Percentiles rank a stretch among this genome's conserved stretches.
phyloP scores from a whole-genome alignment of 1,140 invertebrate genomes.

The Neodiprion pinetum region DNA sequence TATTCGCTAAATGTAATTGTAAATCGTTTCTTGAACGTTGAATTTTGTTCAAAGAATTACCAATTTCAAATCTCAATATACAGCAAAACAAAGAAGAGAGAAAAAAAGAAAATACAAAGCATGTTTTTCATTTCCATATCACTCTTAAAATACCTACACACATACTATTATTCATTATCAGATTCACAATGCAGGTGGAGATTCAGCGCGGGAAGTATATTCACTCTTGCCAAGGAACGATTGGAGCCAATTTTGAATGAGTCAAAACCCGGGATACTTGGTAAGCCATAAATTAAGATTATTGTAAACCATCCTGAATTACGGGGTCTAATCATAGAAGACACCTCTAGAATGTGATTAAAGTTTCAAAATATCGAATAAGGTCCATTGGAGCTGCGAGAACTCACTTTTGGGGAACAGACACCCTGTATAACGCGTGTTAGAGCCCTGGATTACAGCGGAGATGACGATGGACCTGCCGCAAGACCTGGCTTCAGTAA shows the following conservation, averaged over 20 bases:
- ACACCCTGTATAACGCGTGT: slow-evolving; percentile 57
- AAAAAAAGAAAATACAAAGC: too few relatives aligned
- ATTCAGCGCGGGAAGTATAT: slow-evolving; percentile 62
- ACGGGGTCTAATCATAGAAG: neutral
- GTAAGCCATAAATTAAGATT: slow-evolving; percentile 41
- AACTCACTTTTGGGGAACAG: slow-evolving; percentile 56
- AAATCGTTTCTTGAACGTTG: too few relatives aligned
- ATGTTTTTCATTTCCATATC: too few relatives aligned
- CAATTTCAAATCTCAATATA: too few relatives aligned
- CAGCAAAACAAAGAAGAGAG: too few relatives aligned
- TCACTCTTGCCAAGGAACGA: slow-evolving; percentile 59
- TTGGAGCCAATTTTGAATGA: slow-evolving; percentile 61
- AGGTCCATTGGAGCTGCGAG: slow-evolving; percentile 52
- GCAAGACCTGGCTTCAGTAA: slow-evolving; percentile 42
- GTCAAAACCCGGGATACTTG: slow-evolving; percentile 62
- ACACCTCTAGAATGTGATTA: neutral
- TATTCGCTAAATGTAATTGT: too few relatives aligned
- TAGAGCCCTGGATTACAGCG: slow-evolving; percentile 49
- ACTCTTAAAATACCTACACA: too few relatives aligned
- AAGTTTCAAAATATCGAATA: neutral
- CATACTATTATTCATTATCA: too few relatives aligned
- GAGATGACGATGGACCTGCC: slow-evolving; percentile 40
- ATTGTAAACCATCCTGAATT: slow-evolving; percentile 5
- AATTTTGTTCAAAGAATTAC: too few relatives aligned
- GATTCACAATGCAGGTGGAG: slow-evolving; percentile 59